These are phyloP conservation scores for Drosophila ogumai DNA, from an alignment of 1,140 invertebrate species.

Conservation along the genomic window DNA sequence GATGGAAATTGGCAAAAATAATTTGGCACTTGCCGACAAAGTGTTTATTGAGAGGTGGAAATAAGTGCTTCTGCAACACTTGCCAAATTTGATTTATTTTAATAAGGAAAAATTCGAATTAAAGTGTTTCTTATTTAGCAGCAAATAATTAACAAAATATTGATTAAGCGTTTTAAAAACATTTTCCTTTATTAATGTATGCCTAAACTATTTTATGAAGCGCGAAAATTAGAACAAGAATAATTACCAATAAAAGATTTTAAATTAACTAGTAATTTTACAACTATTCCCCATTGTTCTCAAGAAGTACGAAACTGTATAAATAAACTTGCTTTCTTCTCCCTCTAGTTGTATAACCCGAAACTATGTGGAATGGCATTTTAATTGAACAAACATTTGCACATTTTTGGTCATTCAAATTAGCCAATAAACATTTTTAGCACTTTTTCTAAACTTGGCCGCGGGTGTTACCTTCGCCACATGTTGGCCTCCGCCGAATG, in stretches of 20 bases:
- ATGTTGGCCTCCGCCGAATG: slow-evolving; percentile 14
- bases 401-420: slow-evolving; percentile 43
- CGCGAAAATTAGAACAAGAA: background rate
- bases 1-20: slow-evolving; percentile 30
- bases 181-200: background rate
- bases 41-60: background rate
- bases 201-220: background rate
- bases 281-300: background rate
- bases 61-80: background rate
- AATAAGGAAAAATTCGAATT: background rate
- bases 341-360: background rate
- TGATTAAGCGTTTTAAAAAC: too few relatives aligned
- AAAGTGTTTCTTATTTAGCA: background rate
- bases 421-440: slow-evolving; percentile 30
- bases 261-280: background rate
- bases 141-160: background rate
- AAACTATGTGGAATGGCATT: slow-evolving; percentile 35
- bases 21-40: slow-evolving; percentile 10
- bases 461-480: slow-evolving; percentile 19
- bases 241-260: background rate
- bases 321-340: background rate
- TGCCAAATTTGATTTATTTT: background rate
- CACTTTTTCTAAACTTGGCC: slow-evolving; percentile 19
- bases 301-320: background rate
- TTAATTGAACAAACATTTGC: slow-evolving; percentile 55